Conservation (phyloP, 2,113 vertebrate genomes). For the Salvelinus namaycush region DNA sequence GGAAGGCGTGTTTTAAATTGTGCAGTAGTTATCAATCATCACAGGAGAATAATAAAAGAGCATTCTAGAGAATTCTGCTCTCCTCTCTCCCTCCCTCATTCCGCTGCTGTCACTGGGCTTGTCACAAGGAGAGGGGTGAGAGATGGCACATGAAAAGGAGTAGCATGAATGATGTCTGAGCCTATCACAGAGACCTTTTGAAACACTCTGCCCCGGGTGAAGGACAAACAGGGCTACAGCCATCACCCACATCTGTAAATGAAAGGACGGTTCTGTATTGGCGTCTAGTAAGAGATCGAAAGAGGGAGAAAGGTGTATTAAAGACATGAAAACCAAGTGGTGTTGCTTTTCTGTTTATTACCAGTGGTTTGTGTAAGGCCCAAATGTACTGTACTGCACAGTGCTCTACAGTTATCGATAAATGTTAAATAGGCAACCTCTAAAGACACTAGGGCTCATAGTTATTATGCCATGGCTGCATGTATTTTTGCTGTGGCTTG, state of each 20-base stretch:
- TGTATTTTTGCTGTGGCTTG: slow-evolving; percentile 16
- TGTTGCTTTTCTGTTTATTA: no score
- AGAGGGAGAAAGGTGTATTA: not conserved
- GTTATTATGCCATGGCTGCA: no score
- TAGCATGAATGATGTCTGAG: not conserved
- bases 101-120: not conserved
- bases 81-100: not conserved
- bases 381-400: no score
- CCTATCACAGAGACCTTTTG: not conserved
- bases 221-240: not conserved
- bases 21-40: no score
- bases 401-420: no score
- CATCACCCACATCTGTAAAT: not conserved
- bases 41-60: no score
- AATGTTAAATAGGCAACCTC: no score
- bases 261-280: not conserved
- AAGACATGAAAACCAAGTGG: not conserved
- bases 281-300: not conserved
- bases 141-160: not conserved
- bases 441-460: no score
- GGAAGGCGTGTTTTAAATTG: no score
- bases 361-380: no score
- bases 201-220: not conserved
- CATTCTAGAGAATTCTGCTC: no score
- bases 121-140: not conserved